Conservation (phyloP, 2,888 invertebrate genomes). For the Caenorhabditis japonica region DNA sequence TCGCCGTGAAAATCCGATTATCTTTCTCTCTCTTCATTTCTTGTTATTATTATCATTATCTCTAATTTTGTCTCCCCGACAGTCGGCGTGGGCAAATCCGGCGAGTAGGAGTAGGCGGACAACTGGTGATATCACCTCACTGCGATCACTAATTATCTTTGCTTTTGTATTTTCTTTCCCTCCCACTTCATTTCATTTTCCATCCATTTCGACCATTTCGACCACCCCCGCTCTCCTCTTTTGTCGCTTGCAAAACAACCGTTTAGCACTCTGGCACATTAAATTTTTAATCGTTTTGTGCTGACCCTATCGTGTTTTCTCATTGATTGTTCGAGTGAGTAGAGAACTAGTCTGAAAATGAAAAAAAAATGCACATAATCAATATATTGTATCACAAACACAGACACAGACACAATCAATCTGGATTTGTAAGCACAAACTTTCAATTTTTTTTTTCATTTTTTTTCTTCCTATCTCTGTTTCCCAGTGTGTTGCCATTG, state of each 20-base stretch:
- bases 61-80: constrained; percentile 10
- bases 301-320: not conserved
- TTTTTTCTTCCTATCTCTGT: constrained; percentile 9
- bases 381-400: constrained; percentile 13
- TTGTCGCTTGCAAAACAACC: too few species aligned
- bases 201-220: too few species aligned
- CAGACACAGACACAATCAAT: constrained; percentile 27
- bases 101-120: constrained; percentile 51
- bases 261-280: too few species aligned
- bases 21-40: too few species aligned
- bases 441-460: too few species aligned
- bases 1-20: too few species aligned
- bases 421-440: constrained; percentile 35
- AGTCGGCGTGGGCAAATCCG: constrained; percentile 39
- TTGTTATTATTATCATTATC: constrained; percentile 4
- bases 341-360: constrained; percentile 1
- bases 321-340: constrained; percentile 1
- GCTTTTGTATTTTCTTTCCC: not conserved
- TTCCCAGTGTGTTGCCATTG: constrained; percentile 11
- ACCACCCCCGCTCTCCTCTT: too few species aligned
- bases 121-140: constrained; percentile 34
- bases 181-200: not conserved
- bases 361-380: not conserved
- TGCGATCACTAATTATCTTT: constrained; percentile 42
- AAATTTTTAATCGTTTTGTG: too few species aligned